phyloP scores from a whole-genome alignment of 2,888 invertebrate species.

The Nebria brevicollis region DNA sequence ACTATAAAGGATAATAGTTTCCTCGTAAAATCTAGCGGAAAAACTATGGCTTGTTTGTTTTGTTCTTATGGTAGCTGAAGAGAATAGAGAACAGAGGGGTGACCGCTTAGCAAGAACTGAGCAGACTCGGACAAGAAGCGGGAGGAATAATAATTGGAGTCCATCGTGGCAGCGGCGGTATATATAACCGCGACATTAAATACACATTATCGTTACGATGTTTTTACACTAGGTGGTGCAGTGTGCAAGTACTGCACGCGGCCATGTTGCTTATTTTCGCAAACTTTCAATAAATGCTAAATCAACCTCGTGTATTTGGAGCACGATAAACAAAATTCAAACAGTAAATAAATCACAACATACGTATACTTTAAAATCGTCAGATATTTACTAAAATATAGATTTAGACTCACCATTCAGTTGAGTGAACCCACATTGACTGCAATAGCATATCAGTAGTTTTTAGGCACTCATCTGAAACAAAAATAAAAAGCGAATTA shows the following conservation, averaged over 20 bases:
- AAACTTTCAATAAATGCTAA: not conserved
- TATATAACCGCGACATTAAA: constrained; percentile 34
- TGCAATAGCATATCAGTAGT: not conserved
- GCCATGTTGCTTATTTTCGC: not conserved
- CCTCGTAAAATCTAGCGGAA: constrained; percentile 12
- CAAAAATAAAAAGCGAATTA: not conserved
- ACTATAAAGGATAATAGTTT: constrained; percentile 14
- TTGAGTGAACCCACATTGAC: not conserved
- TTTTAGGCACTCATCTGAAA: not conserved
- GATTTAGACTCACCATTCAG: not conserved
- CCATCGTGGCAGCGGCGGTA: constrained; percentile 10
- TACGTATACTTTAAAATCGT: too few relatives aligned
- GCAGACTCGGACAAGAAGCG: constrained; percentile 4
- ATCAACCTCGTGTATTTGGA: not conserved
- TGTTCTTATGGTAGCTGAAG: not conserved
- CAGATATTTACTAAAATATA: not conserved
- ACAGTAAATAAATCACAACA: too few relatives aligned
- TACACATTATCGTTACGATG: constrained; percentile 41
- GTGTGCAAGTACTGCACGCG: not conserved
- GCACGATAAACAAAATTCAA: too few relatives aligned
- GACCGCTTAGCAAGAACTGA: not conserved
- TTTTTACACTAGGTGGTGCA: constrained; percentile 9
- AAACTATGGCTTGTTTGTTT: not conserved
- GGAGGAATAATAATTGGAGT: constrained; percentile 12
- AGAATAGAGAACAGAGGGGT: not conserved